These are phyloP conservation scores for Cricetomys ansorgei DNA, from an alignment of 2,113 vertebrate genomes.

Conservation along the genomic window DNA sequence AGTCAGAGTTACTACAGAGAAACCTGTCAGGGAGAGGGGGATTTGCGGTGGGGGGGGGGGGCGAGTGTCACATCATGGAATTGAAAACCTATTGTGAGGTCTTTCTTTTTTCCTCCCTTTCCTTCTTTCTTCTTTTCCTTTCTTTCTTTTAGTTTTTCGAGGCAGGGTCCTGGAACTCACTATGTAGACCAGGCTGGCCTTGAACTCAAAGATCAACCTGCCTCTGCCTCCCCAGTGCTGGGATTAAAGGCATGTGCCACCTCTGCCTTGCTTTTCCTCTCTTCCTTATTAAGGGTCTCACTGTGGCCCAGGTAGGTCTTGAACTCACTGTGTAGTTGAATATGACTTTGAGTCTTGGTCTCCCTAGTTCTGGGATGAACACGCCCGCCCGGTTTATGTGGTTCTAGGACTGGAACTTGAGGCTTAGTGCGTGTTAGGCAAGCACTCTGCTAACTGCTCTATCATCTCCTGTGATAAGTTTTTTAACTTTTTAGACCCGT, in stretches of 20 bases:
- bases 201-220: neutral
- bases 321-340: neutral
- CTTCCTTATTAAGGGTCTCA: neutral
- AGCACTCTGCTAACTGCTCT: neutral
- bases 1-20: no score
- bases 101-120: neutral
- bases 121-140: neutral
- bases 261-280: neutral
- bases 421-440: neutral
- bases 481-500: neutral
- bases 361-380: neutral
- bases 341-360: no score
- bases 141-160: neutral
- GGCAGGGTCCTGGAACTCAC: neutral
- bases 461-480: neutral
- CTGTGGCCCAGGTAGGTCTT: neutral
- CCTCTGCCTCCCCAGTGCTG: neutral
- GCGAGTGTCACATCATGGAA: slow-evolving; percentile 15
- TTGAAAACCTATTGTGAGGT: neutral
- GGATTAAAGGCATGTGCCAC: neutral
- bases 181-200: neutral
- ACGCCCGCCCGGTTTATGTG: no score
- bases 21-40: no score
- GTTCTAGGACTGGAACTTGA: neutral
- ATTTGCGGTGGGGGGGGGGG: no score